Conservation (phyloP, 2,113 vertebrate genomes). For the Prionailurus bengalensis region DNA sequence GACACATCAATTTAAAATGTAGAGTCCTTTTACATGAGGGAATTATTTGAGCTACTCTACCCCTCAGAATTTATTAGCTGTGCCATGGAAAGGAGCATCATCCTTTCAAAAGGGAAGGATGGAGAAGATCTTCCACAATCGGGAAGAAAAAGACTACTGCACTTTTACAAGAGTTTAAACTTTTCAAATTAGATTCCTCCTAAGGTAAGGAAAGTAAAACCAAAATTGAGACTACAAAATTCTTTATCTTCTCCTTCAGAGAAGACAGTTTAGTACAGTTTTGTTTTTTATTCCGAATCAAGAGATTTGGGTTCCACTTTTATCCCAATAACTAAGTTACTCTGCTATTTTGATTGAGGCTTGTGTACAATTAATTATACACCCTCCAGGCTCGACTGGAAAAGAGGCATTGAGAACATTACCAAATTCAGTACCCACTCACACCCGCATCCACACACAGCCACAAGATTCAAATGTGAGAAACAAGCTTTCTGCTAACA, state of each 20-base stretch:
- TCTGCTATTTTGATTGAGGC: neutral
- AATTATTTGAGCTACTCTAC: neutral
- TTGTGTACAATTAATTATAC: neutral
- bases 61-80: neutral
- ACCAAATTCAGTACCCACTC: neutral
- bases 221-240: neutral
- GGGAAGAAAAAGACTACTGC: neutral
- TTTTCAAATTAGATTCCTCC: neutral
- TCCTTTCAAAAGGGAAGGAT: constrained; percentile 27
- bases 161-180: neutral
- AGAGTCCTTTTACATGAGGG: neutral
- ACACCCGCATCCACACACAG: neutral
- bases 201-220: constrained; percentile 15
- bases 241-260: neutral
- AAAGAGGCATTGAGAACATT: neutral
- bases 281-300: neutral
- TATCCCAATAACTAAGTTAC: neutral
- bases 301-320: neutral
- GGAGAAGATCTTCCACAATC: neutral
- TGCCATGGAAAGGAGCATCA: neutral
- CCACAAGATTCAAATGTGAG: neutral
- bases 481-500: neutral
- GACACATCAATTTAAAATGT: constrained; percentile 29
- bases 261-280: neutral
- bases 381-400: neutral